Evolutionary conservation across 2,797 vertebrate genomes (phyloP).

Genomic region (Dendrocincla fuliginosa): DNA sequence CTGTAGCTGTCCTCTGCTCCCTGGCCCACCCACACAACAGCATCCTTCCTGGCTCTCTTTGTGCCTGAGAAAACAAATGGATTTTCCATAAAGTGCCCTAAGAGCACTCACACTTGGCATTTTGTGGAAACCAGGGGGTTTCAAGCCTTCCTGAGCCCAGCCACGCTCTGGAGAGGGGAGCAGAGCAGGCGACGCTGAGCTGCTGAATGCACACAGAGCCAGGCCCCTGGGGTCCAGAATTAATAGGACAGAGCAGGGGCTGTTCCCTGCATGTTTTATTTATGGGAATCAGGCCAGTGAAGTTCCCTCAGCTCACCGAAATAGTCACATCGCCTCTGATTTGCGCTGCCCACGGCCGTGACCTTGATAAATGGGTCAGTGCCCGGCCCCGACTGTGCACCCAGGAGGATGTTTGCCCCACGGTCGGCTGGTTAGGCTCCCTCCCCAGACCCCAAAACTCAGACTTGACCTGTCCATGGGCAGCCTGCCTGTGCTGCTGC

Average conservation of each 20-base stretch:
- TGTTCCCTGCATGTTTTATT: constrained; percentile 69
- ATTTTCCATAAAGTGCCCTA: neutral
- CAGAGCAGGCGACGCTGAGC: neutral
- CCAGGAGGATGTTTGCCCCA: neutral
- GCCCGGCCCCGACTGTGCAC: accelerated
- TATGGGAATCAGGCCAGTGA: constrained; percentile 67
- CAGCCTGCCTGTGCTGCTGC: neutral
- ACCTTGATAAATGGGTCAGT: constrained; percentile 55
- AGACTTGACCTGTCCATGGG: accelerated
- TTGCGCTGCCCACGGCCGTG: constrained; percentile 28
- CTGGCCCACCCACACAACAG: neutral
- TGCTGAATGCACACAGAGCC: constrained; percentile 23
- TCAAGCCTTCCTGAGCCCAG: neutral
- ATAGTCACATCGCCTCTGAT: constrained; percentile 14
- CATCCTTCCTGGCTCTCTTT: neutral
- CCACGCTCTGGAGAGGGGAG: neutral
- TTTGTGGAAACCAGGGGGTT: neutral
- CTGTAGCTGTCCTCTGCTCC: neutral
- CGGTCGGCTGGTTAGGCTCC: accelerated
- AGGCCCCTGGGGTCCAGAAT: constrained; percentile 62
- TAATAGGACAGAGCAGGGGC: constrained; percentile 68
- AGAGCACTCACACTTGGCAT: neutral
- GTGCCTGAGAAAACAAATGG: neutral
- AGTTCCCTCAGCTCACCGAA: constrained; percentile 54
- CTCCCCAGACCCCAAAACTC: neutral